Conservation (phyloP, 2,113 vertebrate species). For the Setophaga kirtlandii region DNA sequence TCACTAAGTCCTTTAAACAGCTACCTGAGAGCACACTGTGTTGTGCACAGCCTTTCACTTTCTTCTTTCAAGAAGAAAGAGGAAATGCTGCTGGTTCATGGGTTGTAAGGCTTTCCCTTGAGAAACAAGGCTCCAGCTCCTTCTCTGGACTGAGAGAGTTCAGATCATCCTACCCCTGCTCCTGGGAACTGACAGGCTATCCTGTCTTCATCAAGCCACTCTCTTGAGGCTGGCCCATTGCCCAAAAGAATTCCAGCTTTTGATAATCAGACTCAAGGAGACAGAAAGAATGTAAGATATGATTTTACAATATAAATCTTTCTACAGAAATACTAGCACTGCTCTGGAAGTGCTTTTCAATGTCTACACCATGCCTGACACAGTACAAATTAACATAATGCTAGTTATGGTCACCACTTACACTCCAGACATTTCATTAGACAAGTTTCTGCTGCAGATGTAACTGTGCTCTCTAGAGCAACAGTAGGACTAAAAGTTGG, state of each 20-base stretch:
- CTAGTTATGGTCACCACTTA: not conserved
- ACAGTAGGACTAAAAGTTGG: not conserved
- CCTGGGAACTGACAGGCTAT: not conserved
- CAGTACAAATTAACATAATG: not conserved
- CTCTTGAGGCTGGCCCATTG: not conserved
- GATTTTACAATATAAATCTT: not conserved
- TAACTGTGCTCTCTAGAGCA: not conserved
- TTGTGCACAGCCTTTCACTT: not conserved
- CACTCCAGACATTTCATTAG: not conserved
- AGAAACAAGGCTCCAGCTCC: not conserved
- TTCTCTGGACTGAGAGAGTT: not conserved
- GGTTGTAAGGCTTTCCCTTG: not conserved
- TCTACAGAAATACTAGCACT: not conserved
- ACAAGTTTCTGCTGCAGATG: not conserved
- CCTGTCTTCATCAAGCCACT: not conserved
- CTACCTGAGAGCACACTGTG: not conserved
- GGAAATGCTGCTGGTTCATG: not conserved
- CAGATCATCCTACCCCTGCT: not conserved
- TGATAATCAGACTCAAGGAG: not conserved
- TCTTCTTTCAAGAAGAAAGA: not conserved
- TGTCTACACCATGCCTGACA: not conserved
- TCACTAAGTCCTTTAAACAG: not conserved
- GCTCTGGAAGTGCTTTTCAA: not conserved
- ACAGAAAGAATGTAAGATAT: not conserved
- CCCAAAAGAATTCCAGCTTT: not conserved